Conservation (phyloP, 2,797 vertebrate species). For the Anableps anableps region DNA sequence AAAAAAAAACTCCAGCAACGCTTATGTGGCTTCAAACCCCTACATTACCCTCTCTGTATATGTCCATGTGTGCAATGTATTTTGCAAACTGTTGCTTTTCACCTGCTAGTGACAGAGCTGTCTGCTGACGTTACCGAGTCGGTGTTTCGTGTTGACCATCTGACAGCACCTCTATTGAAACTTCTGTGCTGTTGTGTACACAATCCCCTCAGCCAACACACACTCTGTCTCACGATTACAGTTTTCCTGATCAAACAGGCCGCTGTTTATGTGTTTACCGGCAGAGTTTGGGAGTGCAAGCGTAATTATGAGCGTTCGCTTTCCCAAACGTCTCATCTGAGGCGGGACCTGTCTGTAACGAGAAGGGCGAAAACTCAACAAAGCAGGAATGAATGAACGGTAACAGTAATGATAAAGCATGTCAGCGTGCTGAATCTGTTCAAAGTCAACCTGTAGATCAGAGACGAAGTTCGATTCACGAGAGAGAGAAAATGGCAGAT, state of each 20-base stretch:
- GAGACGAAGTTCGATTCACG: not conserved
- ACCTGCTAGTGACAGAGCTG: conserved; percentile 56
- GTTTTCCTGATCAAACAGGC: conserved; percentile 61
- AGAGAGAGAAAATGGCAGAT: not conserved
- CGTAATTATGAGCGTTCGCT: conserved; percentile 40
- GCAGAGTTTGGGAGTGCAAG: conserved; percentile 47
- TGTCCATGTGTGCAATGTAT: conserved; percentile 24
- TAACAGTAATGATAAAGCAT: not conserved
- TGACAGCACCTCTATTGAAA: conserved; percentile 82
- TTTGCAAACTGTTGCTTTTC: conserved; percentile 21
- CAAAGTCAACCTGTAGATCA: not conserved
- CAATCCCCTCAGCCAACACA: conserved; percentile 48
- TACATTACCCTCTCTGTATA: conserved; percentile 16
- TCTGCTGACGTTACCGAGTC: conserved; percentile 64
- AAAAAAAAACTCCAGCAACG: conserved; percentile 27
- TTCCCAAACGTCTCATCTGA: conserved; percentile 35
- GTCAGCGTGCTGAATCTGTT: too few species aligned
- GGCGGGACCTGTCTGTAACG: conserved; percentile 12
- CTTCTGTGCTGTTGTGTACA: conserved; percentile 72
- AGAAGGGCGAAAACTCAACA: not conserved
- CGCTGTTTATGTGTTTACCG: conserved; percentile 64
- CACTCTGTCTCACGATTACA: conserved; percentile 40
- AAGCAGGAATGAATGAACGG: not conserved
- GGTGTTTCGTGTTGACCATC: conserved; percentile 71
- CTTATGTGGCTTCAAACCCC: conserved; percentile 32